Evolutionary conservation across 2,113 vertebrate genomes (phyloP), one percentile per base, ranked within the genome.

Genomic region (Tetrax tetrax): DNA sequence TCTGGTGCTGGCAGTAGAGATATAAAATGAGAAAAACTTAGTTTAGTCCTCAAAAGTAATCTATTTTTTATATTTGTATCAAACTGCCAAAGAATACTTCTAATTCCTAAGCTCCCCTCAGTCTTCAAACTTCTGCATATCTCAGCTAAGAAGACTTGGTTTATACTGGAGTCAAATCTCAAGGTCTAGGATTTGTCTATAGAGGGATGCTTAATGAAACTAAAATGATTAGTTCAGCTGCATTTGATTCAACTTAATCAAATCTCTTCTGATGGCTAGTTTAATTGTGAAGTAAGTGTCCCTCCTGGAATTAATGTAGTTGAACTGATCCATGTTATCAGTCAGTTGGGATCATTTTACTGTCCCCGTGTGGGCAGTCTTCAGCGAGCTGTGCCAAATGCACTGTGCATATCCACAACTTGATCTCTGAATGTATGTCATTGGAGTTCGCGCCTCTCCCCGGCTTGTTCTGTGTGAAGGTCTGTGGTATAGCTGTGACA

Each of bases 381-480:
- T 81, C 83, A 80, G 78, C 71, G 70, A 96, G 84, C 95, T 96
- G 98, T 98, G 98, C 98, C 98, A 98, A 98, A 97, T 78, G 95
- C 97, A 96, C 97, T 97, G 95, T 97, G 96, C 84, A 16, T 93
- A 94, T 96, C 95, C 90, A 87, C 84, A 10, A 41, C 79, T 96
- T 84, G 80, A 90, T 95, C 93, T 97, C 82, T 97, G 97, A 98
- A 98, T 98, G 97, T 98, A 96, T 4, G 7, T 96, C 75, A 41
- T n/a, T 54, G 82, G 95, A 78, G 94, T 57, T 79, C 71, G 69
- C 63, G 3, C 85, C 94, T 93, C 76, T 94, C 89, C 93, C 85
- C 14, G 3, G 53, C 87, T 83, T 51, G 75, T 76, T 31, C 83
- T 68, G 8, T 96, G 93, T 94, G 95, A 95, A 96, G 93, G 93